Percentiles rank a stretch among this genome's conserved stretches.
phyloP scores from a whole-genome alignment of 1,140 invertebrate species.

The Cyclina sinensis region DNA sequence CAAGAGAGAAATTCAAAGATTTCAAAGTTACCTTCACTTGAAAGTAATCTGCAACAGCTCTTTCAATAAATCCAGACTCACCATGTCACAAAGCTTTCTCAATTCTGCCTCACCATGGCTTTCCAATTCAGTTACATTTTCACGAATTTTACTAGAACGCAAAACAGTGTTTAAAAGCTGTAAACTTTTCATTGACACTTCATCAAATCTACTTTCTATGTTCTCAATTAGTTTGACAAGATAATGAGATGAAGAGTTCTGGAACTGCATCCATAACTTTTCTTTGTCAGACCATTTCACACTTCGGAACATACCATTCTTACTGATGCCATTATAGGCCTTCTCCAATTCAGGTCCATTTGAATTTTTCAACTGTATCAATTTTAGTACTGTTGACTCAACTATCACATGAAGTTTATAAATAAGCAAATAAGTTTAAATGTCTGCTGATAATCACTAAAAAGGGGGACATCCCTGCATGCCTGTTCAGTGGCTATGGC shows the following conservation, averaged over 20 bases:
- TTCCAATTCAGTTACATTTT: background rate
- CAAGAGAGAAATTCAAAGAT: background rate
- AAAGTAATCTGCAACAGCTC: background rate
- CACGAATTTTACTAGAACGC: background rate
- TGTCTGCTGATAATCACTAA: constrained; percentile 22
- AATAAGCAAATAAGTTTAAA: constrained; percentile 9
- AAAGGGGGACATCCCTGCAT: constrained; percentile 9
- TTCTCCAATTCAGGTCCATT: constrained; percentile 18
- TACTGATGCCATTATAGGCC: background rate
- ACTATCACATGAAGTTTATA: background rate
- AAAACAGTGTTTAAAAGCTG: constrained; percentile 20
- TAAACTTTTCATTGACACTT: constrained; percentile 1
- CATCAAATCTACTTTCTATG: constrained; percentile 17
- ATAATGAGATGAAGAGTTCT: background rate
- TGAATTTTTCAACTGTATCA: background rate
- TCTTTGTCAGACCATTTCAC: constrained; percentile 23
- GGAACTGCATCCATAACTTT: constrained; percentile 9
- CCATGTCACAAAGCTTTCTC: background rate
- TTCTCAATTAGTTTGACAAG: background rate
- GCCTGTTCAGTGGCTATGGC: constrained; percentile 36
- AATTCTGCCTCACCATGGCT: constrained; percentile 2
- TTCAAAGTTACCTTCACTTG: constrained; percentile 21
- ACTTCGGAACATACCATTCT: background rate
- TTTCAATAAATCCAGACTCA: constrained; percentile 25
- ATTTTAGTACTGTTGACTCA: background rate